phyloP scores from a whole-genome alignment of 2,113 vertebrate genomes.

The Irena cyanogastra region DNA sequence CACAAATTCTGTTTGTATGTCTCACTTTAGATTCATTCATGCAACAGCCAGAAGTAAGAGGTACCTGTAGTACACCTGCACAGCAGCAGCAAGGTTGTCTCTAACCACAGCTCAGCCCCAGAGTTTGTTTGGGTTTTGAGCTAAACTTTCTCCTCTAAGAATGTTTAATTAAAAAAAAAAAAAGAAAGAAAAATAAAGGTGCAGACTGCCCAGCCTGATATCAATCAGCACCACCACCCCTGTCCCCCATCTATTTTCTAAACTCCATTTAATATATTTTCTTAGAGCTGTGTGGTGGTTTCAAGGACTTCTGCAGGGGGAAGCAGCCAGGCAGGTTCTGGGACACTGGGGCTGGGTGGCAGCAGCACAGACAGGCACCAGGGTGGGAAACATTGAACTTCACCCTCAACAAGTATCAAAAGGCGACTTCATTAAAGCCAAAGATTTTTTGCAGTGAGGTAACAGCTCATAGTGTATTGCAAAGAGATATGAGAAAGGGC shows the following conservation, averaged over 20 bases:
- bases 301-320: neutral
- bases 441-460: slow-evolving; percentile 69
- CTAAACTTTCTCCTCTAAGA: neutral
- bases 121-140: neutral
- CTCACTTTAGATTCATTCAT: accelerated
- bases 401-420: slow-evolving; percentile 55
- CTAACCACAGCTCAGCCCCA: neutral
- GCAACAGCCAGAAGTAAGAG: neutral
- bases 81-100: neutral
- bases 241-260: neutral
- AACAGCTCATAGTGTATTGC: slow-evolving; percentile 68
- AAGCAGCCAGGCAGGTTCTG: neutral
- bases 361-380: neutral
- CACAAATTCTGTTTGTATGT: neutral
- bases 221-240: neutral
- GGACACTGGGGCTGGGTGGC: neutral
- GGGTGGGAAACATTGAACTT: slow-evolving; percentile 60
- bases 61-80: no score
- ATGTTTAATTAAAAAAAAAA: neutral
- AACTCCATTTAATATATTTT: neutral
- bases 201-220: neutral
- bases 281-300: neutral
- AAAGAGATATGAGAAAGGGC: slow-evolving; percentile 73
- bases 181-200: neutral
- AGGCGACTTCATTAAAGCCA: slow-evolving; percentile 71